These are phyloP conservation scores for Phoeniculus purpureus DNA, from an alignment of 2,797 vertebrate genomes.

Conservation along the genomic window DNA sequence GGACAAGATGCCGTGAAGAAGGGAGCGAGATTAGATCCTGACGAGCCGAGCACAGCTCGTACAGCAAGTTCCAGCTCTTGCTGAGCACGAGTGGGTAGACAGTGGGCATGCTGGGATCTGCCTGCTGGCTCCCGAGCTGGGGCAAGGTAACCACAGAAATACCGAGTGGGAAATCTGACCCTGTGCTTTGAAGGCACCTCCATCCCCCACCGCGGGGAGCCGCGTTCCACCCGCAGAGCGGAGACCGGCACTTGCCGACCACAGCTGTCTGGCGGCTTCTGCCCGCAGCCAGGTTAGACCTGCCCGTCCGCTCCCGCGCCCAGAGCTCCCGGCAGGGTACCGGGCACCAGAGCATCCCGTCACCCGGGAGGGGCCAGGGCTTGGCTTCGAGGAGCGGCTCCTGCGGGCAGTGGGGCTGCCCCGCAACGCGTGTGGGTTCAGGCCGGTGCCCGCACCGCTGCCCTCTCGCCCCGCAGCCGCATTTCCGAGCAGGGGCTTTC, in stretches of 20 bases:
- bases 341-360: background rate
- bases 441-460: background rate
- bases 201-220: background rate
- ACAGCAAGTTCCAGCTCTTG: background rate
- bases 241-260: background rate
- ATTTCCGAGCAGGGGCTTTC: background rate
- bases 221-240: background rate
- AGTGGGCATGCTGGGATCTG: background rate
- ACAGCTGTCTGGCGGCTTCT: background rate
- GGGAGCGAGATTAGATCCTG: background rate
- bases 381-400: background rate
- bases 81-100: conserved; percentile 6
- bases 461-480: background rate
- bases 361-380: background rate
- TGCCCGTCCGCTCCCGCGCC: background rate
- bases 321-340: background rate
- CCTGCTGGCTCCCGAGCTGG: background rate
- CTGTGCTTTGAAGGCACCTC: background rate
- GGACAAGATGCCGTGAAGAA: background rate
- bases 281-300: background rate
- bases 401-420: background rate
- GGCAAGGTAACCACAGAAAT: conserved; percentile 21
- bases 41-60: background rate
- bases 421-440: background rate
- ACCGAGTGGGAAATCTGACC: conserved; percentile 46